phyloP scores from a whole-genome alignment of 2,113 vertebrate genomes.

The Oryzias javanicus region DNA sequence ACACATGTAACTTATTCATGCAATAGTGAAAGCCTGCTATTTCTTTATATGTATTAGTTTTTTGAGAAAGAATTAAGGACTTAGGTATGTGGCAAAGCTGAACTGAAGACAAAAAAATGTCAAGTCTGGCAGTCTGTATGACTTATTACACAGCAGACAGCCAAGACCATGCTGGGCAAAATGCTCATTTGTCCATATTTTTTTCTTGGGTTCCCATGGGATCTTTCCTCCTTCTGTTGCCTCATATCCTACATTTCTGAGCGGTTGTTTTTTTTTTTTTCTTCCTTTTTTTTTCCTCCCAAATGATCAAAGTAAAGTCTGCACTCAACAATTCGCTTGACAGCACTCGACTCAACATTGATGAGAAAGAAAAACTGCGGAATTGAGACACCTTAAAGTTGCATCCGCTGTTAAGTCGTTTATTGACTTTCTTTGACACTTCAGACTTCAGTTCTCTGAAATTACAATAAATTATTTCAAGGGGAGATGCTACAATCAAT shows the following conservation, averaged over 20 bases:
- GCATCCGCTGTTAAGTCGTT: neutral
- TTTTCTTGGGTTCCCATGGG: conserved; percentile 54
- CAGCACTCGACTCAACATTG: conserved; percentile 57
- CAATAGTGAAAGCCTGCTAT: no score
- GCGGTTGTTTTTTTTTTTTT: conserved; percentile 31
- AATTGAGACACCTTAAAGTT: conserved; percentile 19
- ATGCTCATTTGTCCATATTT: conserved; percentile 76
- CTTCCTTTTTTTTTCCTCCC: neutral
- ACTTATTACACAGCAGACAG: conserved; percentile 55
- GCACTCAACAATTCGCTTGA: conserved; percentile 66
- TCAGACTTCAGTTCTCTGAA: no score
- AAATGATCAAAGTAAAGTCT: conserved; percentile 66
- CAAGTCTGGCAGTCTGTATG: conserved; percentile 26
- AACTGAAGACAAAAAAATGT: conserved; percentile 26
- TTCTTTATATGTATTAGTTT: no score
- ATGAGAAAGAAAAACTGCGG: conserved; percentile 33
- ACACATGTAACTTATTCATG: no score
- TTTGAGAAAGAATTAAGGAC: conserved; percentile 3
- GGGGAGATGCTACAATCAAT: no score
- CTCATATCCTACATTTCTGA: conserved; percentile 64
- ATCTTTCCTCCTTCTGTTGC: conserved; percentile 65
- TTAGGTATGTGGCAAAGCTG: conserved; percentile 35
- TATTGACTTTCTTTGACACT: no score
- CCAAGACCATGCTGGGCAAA: conserved; percentile 61
- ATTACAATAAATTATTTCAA: no score